Evolutionary conservation across 2,888 invertebrate species (phyloP).

Genomic region (Pasiphila rectangulata): DNA sequence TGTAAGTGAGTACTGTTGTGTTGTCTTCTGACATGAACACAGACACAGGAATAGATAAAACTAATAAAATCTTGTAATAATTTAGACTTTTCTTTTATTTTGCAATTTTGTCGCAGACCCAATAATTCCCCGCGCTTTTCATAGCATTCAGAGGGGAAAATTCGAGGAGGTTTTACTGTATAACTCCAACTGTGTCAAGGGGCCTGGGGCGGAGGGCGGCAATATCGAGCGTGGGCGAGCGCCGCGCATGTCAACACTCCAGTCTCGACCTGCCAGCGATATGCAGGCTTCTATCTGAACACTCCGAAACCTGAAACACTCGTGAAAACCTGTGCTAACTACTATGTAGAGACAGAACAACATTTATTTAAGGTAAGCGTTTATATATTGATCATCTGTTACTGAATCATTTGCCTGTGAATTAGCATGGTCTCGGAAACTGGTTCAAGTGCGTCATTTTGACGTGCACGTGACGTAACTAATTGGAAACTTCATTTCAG

Average conservation of each 20-base stretch:
- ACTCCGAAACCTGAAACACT: constrained; percentile 44
- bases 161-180: constrained; percentile 12
- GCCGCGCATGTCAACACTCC: constrained; percentile 55
- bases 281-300: constrained; percentile 51
- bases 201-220: constrained; percentile 32
- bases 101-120: no score
- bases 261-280: constrained; percentile 48
- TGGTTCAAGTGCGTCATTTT: constrained; percentile 53
- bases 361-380: constrained; percentile 53
- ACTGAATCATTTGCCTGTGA: no score
- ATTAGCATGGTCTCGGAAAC: constrained; percentile 39
- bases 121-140: background rate
- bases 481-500: constrained; percentile 36
- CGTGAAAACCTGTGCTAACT: constrained; percentile 30
- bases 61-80: no score
- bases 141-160: background rate
- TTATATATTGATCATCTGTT: no score
- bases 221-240: constrained; percentile 77
- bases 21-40: no score
- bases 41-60: no score
- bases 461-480: constrained; percentile 57
- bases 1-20: no score
- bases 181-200: constrained; percentile 22
- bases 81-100: no score
- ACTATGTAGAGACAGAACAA: constrained; percentile 48